Conservation (phyloP, 2,888 invertebrate genomes). For the Dicyrtomina minuta region DNA sequence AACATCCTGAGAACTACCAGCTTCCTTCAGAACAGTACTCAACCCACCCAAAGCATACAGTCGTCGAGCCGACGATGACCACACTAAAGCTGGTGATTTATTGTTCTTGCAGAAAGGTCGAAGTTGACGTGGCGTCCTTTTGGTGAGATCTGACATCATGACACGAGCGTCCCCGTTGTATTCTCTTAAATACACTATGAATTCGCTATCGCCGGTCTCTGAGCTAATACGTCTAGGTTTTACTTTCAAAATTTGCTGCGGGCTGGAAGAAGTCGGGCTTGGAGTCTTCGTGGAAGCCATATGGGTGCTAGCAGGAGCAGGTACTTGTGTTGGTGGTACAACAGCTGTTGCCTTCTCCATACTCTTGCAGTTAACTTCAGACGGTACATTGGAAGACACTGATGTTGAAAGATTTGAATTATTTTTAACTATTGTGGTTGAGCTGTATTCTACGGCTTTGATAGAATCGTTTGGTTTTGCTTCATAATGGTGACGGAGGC, state of each 20-base stretch:
- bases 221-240: neutral
- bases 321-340: too few species aligned
- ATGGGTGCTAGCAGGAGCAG: too few species aligned
- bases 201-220: neutral
- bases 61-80: neutral
- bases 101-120: slow-evolving; percentile 9
- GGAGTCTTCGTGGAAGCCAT: neutral
- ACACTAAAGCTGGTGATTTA: slow-evolving; percentile 8
- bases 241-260: neutral
- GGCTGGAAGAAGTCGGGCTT: neutral
- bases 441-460: neutral
- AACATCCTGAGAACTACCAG: slow-evolving; percentile 6
- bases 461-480: neutral
- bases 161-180: neutral
- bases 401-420: too few species aligned
- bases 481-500: neutral
- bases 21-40: neutral
- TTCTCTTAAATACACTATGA: slow-evolving; percentile 20
- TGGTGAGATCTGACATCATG: slow-evolving; percentile 15
- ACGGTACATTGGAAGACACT: too few species aligned
- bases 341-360: too few species aligned
- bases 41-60: slow-evolving; percentile 26
- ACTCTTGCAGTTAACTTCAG: too few species aligned
- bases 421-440: too few species aligned
- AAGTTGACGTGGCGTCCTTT: neutral